A percentile compares a stretch with the other conserved stretches of the same genome.
phyloP scores from a whole-genome alignment of 1,140 invertebrate genomes.

The Platyscapa corneri region DNA sequence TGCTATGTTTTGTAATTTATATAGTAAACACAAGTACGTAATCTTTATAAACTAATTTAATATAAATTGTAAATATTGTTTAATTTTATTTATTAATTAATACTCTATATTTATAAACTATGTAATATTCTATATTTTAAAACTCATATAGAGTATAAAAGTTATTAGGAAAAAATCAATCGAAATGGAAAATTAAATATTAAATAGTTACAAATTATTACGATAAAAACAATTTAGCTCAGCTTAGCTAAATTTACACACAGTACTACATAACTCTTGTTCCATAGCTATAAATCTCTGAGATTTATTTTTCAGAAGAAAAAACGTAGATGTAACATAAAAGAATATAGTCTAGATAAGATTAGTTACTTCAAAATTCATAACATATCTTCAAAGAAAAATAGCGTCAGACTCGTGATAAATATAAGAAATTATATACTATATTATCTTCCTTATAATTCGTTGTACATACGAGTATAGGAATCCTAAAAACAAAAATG shows the following conservation, averaged over 20 bases:
- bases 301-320: neutral
- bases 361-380: neutral
- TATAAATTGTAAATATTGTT: no score
- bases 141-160: no score
- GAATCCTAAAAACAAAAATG: neutral
- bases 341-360: neutral
- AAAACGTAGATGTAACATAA: neutral
- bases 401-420: neutral
- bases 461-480: neutral
- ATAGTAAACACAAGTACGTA: no score
- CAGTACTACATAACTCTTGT: neutral
- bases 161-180: neutral
- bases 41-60: no score
- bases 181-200: neutral
- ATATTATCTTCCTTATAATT: neutral
- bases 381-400: neutral
- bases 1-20: no score
- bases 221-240: neutral
- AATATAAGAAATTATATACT: neutral
- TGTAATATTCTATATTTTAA: no score
- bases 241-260: neutral
- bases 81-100: no score
- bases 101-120: no score
- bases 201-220: neutral
- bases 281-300: neutral